Evolutionary conservation across 2,888 invertebrate species (phyloP).

Genomic region (Cetonia aurata): DNA sequence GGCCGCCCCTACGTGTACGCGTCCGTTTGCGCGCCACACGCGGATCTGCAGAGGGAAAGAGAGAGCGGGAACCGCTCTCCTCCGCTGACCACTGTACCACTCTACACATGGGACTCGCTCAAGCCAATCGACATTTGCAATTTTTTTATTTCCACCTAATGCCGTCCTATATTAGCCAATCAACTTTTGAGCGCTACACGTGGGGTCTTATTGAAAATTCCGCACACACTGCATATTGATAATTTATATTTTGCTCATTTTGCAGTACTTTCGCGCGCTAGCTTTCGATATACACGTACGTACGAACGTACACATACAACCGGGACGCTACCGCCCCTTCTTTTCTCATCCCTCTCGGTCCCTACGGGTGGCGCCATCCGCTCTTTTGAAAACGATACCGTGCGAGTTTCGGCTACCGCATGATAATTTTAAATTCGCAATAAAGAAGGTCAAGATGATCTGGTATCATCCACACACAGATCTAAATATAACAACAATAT

Average conservation of each 20-base stretch:
- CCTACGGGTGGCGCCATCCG: no score
- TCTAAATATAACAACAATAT: no score
- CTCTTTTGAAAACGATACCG: no score
- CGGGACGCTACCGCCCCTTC: not conserved
- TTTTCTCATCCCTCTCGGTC: not conserved
- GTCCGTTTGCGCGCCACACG: not conserved
- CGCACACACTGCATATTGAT: conserved; percentile 49
- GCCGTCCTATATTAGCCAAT: conserved; percentile 59
- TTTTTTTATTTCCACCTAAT: conserved; percentile 54
- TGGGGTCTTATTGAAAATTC: conserved; percentile 52
- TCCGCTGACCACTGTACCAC: conserved; percentile 43
- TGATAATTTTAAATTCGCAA: no score
- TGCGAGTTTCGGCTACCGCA: no score
- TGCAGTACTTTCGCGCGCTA: conserved; percentile 12
- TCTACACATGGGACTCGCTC: conserved; percentile 57
- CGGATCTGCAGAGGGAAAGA: conserved; percentile 8
- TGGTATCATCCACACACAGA: no score
- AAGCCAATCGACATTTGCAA: conserved; percentile 59
- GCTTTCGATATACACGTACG: not conserved
- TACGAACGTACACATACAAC: not conserved
- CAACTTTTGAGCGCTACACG: conserved; percentile 56
- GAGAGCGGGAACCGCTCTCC: conserved; percentile 32
- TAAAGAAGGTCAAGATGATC: no score
- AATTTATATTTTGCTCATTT: conserved; percentile 46
- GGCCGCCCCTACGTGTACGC: not conserved